These are phyloP conservation scores for Notocelia uddmanniana DNA, from an alignment of 2,888 invertebrate species.

Conservation along the genomic window DNA sequence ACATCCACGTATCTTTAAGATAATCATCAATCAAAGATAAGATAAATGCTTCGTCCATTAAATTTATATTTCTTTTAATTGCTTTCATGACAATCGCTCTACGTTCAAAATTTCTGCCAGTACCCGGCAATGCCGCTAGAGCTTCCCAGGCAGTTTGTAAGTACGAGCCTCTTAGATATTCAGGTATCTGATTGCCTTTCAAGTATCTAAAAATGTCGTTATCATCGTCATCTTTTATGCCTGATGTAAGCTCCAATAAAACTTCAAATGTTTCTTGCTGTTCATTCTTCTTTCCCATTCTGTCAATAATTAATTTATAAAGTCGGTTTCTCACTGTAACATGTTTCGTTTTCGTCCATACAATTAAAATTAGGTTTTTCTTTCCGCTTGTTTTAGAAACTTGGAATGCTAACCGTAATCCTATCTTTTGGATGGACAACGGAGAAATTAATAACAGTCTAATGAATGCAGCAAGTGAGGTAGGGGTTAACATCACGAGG, in stretches of 20 bases:
- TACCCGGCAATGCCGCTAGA: slow-evolving; percentile 57
- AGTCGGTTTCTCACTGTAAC: slow-evolving; percentile 61
- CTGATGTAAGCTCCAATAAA: slow-evolving; percentile 58
- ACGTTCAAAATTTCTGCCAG: slow-evolving; percentile 52
- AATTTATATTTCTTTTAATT: slow-evolving; percentile 52
- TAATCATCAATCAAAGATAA: slow-evolving; percentile 57
- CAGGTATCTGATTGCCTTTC: slow-evolving; percentile 53
- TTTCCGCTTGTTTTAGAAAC: slow-evolving; percentile 59
- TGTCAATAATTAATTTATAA: slow-evolving; percentile 58
- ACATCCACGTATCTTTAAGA: slow-evolving; percentile 52
- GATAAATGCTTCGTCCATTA: slow-evolving; percentile 55
- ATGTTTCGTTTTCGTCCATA: slow-evolving; percentile 65
- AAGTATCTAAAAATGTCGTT: slow-evolving; percentile 57
- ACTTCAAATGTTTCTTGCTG: slow-evolving; percentile 56
- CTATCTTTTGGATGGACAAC: slow-evolving; percentile 67
- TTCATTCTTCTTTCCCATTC: slow-evolving; percentile 51
- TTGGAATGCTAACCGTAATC: slow-evolving; percentile 64
- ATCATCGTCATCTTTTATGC: slow-evolving; percentile 62
- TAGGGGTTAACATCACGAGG: slow-evolving; percentile 58
- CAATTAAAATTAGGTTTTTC: slow-evolving; percentile 52
- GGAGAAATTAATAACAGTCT: slow-evolving; percentile 59
- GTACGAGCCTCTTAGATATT: slow-evolving; percentile 52
- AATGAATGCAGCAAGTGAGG: slow-evolving; percentile 58
- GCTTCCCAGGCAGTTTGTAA: slow-evolving; percentile 58
- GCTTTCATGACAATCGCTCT: slow-evolving; percentile 51